phyloP scores from a whole-genome alignment of 2,797 vertebrate genomes.

The Acanthurus leucopareius region DNA sequence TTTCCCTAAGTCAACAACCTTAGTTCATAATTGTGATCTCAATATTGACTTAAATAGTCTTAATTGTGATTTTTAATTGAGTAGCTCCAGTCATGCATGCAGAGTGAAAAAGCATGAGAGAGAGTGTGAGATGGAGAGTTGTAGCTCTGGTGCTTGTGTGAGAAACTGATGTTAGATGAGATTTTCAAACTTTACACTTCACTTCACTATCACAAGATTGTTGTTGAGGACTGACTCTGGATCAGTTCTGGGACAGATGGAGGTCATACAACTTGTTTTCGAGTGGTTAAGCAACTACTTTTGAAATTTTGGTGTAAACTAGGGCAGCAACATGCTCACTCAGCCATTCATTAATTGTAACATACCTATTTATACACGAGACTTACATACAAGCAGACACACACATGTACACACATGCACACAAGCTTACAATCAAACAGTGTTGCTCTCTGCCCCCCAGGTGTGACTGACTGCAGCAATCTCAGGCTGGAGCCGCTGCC shows the following conservation, averaged over 20 bases:
- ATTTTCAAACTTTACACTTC: conserved; percentile 9
- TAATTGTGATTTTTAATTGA: no score
- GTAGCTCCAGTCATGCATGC: neutral
- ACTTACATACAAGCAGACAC: neutral
- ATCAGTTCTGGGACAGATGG: conserved; percentile 18
- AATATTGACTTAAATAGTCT: no score
- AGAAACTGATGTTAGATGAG: conserved; percentile 42
- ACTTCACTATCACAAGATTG: conserved; percentile 33
- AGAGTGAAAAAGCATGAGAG: neutral
- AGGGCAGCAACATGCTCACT: neutral
- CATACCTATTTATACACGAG: neutral
- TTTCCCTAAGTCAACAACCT: no score
- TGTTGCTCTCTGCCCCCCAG: conserved; percentile 25
- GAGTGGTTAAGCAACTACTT: neutral
- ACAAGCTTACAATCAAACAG: conserved; percentile 10
- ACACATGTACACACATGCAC: neutral
- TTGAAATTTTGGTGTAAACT: conserved; percentile 6
- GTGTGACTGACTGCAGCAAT: conserved; percentile 69
- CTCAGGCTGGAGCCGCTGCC: conserved; percentile 61
- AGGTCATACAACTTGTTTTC: conserved; percentile 5
- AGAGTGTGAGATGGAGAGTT: neutral
- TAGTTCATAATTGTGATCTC: no score
- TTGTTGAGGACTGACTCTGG: conserved; percentile 30
- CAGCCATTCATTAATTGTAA: neutral
- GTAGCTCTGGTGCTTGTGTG: conserved; percentile 12